Evolutionary conservation across 2,113 vertebrate genomes (phyloP), one percentile per base, ranked within the genome.

Genomic region (Marcusenius ussheri): DNA sequence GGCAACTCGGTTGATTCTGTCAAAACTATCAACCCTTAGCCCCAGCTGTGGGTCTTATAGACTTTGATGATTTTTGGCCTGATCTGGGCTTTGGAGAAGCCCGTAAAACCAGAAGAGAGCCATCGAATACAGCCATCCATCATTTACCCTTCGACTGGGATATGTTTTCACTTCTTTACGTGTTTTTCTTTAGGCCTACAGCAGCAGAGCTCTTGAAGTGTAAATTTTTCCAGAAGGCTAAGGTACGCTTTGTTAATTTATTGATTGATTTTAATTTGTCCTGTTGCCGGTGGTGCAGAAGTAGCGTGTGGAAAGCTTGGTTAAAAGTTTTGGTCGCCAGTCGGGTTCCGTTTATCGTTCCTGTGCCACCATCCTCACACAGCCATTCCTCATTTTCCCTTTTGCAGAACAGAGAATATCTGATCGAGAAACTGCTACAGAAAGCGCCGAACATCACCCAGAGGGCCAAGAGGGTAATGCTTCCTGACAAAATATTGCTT

Each of bases 361-460:
- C 15, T 17, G 31, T 2, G 31, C 74, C 17, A 4, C 31, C 74
- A 17, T 80, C 35, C 74, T 39, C 74, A 39, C n/a, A 19, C 35
- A 5, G 35, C 83, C 83, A 24, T 86, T 86, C 6, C n/a, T 11
- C 50, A 5, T 35, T 2, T 85, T 95, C 95, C 94, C 24, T 95
- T 94, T 97, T 96, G n/a, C 96, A 97, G 97, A 97, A 96, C 89
- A 96, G 96, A 95, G 97, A 97, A 91, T 97, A 96, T 94, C 93
- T 97, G 94, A 97, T 97, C 91, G 97, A 97, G 93, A 97, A 96
- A 88, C 95, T 97, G 89, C 96, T 97, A 77, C 96, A 96, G 87
- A 96, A 95, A 92, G 96, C 96, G 0, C 96, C 96, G 91, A 96
- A 96, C 94, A 96, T 97, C 94, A 95, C 94, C 91, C 96, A 97